Evolutionary conservation across 2,888 invertebrate genomes (phyloP).

Genomic region (Platerodrilus igneus): DNA sequence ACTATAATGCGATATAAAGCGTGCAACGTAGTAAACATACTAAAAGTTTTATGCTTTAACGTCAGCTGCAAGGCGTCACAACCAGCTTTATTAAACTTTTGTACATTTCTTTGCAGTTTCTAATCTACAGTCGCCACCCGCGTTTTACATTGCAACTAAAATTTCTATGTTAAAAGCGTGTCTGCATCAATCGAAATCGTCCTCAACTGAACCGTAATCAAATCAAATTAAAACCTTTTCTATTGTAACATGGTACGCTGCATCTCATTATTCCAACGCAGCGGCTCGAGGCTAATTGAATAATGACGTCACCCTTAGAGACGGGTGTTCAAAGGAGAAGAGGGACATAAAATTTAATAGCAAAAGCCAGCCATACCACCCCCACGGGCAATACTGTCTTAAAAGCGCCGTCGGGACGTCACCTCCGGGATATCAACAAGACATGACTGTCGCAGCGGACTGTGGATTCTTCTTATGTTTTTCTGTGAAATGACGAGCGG

Average conservation of each 20-base stretch:
- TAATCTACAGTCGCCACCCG: no score
- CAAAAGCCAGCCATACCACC: conserved; percentile 27
- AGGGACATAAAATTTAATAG: conserved; percentile 32
- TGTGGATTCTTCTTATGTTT: conserved; percentile 16
- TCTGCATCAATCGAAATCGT: conserved; percentile 22
- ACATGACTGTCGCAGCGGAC: conserved; percentile 21
- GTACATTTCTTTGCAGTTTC: no score
- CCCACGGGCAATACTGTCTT: conserved; percentile 21
- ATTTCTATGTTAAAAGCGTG: conserved; percentile 10
- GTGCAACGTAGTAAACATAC: no score
- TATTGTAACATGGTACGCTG: conserved; percentile 38
- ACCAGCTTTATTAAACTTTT: no score
- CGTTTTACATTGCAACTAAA: conserved; percentile 1
- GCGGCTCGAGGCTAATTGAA: conserved; percentile 38
- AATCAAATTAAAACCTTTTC: conserved; percentile 41
- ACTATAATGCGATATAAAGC: no score
- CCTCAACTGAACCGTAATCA: conserved; percentile 25
- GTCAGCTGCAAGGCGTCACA: no score
- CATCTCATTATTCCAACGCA: conserved; percentile 40
- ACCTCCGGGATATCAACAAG: conserved; percentile 22
- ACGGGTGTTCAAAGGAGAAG: conserved; percentile 27
- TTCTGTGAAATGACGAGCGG: conserved; percentile 29
- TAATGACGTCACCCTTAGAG: conserved; percentile 36
- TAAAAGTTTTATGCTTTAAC: no score
- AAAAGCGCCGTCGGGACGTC: conserved; percentile 20